These are phyloP conservation scores for Perccottus glenii DNA, from an alignment of 2,113 vertebrate species.

Conservation along the genomic window DNA sequence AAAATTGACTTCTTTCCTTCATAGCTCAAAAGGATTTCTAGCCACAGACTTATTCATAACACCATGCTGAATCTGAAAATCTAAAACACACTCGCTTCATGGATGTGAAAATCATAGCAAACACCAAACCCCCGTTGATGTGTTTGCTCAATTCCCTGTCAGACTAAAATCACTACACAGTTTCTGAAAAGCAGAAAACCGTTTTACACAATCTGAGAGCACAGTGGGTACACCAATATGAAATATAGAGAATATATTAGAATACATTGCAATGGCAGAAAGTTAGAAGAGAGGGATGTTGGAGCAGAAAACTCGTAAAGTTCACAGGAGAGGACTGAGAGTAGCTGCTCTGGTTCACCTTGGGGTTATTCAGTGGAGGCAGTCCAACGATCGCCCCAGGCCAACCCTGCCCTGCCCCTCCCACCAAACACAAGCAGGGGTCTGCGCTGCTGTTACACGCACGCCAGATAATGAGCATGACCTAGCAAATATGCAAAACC, in stretches of 20 bases:
- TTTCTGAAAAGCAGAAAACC: neutral
- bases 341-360: conserved; percentile 43
- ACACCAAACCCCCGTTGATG: neutral
- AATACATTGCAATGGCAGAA: conserved; percentile 3
- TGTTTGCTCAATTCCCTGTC: neutral
- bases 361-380: conserved; percentile 42
- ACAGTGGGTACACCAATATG: neutral
- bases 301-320: neutral
- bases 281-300: conserved; percentile 7
- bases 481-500: neutral
- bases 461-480: conserved; percentile 13
- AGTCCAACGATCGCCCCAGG: conserved; percentile 20
- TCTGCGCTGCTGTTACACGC: conserved; percentile 17
- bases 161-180: neutral
- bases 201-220: neutral
- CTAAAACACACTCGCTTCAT: neutral
- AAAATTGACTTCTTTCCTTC: conserved; percentile 2
- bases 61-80: neutral
- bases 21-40: neutral
- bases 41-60: conserved; percentile 1
- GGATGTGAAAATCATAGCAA: neutral
- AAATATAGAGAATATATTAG: conserved; percentile 6
- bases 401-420: conserved; percentile 20
- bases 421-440: conserved; percentile 24
- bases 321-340: conserved; percentile 46